These are phyloP conservation scores for Aspiorhynchus laticeps DNA, from an alignment of 2,113 vertebrate species.

Conservation along the genomic window DNA sequence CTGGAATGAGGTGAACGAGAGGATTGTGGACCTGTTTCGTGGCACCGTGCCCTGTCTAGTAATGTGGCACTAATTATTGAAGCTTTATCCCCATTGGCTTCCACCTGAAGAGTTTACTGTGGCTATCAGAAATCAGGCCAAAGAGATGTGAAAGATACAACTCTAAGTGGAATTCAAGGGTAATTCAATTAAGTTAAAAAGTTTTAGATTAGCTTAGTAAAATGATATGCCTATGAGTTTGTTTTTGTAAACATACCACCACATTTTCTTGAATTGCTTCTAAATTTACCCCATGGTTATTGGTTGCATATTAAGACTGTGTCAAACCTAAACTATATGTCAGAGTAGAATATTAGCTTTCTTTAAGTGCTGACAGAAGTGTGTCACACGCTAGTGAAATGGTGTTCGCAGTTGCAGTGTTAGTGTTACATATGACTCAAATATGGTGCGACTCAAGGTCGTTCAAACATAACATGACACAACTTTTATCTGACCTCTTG, in stretches of 20 bases:
- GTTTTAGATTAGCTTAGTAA: constrained; percentile 6
- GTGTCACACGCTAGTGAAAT: constrained; percentile 22
- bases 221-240: neutral
- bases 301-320: neutral
- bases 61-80: constrained; percentile 35
- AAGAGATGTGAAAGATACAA: constrained; percentile 8
- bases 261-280: neutral
- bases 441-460: constrained; percentile 51
- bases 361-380: constrained; percentile 17
- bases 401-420: constrained; percentile 11
- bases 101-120: constrained; percentile 25
- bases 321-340: neutral
- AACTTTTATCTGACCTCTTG: constrained; percentile 45
- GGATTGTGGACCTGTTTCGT: constrained; percentile 17
- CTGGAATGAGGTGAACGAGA: constrained; percentile 20
- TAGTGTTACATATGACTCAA: constrained; percentile 39
- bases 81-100: constrained; percentile 33
- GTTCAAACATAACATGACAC: constrained; percentile 50
- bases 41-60: constrained; percentile 8
- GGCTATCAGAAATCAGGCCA: constrained; percentile 11
- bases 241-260: neutral
- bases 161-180: constrained; percentile 29
- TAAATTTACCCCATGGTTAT: neutral
- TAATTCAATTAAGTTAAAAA: constrained; percentile 25
- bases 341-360: neutral